phyloP scores from a whole-genome alignment of 2,113 vertebrate species.

The Tichodroma muraria region DNA sequence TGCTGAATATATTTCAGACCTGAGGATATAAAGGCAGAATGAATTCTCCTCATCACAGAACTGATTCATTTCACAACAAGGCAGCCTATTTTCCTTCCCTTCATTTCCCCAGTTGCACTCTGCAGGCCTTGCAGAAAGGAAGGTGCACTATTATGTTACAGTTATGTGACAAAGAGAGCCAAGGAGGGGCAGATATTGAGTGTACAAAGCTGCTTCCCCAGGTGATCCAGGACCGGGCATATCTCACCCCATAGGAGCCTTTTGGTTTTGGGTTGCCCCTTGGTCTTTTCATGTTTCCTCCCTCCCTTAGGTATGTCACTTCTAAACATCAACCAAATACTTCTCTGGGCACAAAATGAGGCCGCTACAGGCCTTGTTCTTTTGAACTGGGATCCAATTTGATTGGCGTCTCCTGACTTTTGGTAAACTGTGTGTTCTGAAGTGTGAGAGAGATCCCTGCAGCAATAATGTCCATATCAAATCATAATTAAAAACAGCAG shows the following conservation, averaged over 20 bases:
- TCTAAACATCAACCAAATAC: slow-evolving; percentile 17
- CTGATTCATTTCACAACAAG: not conserved
- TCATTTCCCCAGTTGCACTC: not conserved
- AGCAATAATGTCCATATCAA: slow-evolving; percentile 47
- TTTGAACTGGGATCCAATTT: not conserved
- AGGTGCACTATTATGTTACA: not conserved
- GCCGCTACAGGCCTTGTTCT: not conserved
- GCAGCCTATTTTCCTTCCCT: not conserved
- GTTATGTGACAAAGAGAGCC: not conserved
- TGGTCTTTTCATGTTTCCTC: slow-evolving; percentile 3
- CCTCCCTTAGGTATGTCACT: not conserved
- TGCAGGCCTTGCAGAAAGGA: not conserved
- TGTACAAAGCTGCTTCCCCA: not conserved
- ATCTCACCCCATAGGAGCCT: not conserved
- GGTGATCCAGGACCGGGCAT: not conserved
- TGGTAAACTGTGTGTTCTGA: slow-evolving; percentile 24
- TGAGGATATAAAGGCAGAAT: not conserved
- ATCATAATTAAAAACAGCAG: slow-evolving; percentile 55
- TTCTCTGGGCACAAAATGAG: slow-evolving; percentile 19
- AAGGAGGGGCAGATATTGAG: not conserved
- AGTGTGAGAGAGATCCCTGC: slow-evolving; percentile 19
- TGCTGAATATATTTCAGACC: not conserved
- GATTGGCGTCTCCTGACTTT: slow-evolving; percentile 18
- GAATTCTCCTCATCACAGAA: not conserved
- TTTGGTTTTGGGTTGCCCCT: not conserved